These are phyloP conservation scores for Passer domesticus DNA, from an alignment of 2,113 vertebrate species.

Conservation along the genomic window DNA sequence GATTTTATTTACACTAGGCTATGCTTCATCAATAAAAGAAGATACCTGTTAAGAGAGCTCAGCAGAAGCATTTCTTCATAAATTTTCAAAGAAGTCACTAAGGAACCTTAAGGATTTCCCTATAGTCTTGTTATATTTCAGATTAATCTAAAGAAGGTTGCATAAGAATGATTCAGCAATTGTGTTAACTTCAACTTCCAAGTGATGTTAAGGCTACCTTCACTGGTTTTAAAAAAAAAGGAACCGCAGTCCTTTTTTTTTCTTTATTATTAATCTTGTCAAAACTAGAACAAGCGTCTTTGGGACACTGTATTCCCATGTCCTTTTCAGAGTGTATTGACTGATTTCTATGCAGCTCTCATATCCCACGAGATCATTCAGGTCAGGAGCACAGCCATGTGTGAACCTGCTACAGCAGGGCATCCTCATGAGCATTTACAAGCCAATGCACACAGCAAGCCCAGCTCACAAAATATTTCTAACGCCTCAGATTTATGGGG, in stretches of 20 bases:
- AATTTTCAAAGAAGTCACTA: not conserved
- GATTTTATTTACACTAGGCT: not conserved
- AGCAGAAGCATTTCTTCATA: not conserved
- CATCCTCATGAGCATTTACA: not conserved
- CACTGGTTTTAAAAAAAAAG: not conserved
- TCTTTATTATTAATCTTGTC: not conserved
- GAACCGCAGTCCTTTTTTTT: not conserved
- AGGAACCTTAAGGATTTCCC: not conserved
- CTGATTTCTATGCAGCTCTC: not conserved
- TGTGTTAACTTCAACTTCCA: not conserved
- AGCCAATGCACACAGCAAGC: not conserved
- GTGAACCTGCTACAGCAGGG: not conserved
- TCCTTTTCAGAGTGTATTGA: not conserved
- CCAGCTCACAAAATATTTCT: not conserved
- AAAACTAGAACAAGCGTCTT: not conserved
- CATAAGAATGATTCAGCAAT: constrained; percentile 1
- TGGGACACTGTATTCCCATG: not conserved
- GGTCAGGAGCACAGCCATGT: not conserved
- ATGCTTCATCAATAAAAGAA: not conserved
- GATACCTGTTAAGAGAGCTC: not conserved
- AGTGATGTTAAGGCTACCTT: not conserved
- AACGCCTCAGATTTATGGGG: not conserved
- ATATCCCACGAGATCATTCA: not conserved
- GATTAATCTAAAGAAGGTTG: not conserved
- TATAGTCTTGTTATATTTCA: not conserved